These are phyloP conservation scores for Coleophora deauratella DNA, from an alignment of 2,888 invertebrate genomes.

Conservation along the genomic window DNA sequence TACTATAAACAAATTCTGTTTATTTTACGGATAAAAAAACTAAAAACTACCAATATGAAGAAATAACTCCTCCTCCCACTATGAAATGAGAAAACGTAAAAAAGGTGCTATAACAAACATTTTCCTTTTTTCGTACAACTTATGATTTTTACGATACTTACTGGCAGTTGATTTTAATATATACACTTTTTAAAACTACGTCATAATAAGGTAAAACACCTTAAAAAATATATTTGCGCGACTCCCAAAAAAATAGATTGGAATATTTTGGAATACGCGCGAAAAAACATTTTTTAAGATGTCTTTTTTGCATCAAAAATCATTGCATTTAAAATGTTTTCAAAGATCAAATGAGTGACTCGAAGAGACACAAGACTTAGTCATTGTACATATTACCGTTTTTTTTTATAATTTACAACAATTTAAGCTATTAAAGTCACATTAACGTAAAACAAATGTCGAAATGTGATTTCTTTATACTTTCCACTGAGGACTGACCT, in stretches of 20 bases:
- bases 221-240: not conserved
- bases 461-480: slow-evolving; percentile 48
- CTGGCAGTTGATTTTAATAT: slow-evolving; percentile 30
- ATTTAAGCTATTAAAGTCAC: slow-evolving; percentile 39
- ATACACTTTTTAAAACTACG: slow-evolving; percentile 17
- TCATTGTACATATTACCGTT: slow-evolving; percentile 14
- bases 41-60: slow-evolving; percentile 55
- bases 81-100: slow-evolving; percentile 31
- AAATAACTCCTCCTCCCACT: slow-evolving; percentile 31
- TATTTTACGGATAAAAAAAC: slow-evolving; percentile 64
- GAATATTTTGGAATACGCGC: not conserved
- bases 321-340: slow-evolving; percentile 10
- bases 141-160: slow-evolving; percentile 3
- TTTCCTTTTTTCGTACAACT: slow-evolving; percentile 6
- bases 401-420: slow-evolving; percentile 17
- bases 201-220: slow-evolving; percentile 4
- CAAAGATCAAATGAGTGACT: not conserved
- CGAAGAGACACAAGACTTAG: slow-evolving; percentile 11
- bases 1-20: slow-evolving; percentile 48
- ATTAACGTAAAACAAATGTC: slow-evolving; percentile 62
- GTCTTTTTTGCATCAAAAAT: slow-evolving; percentile 1
- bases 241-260: not conserved
- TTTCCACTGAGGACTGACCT: slow-evolving; percentile 39
- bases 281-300: not conserved
- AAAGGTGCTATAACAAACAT: slow-evolving; percentile 33